phyloP scores from a whole-genome alignment of 2,113 vertebrate species.

The Podarcis muralis region DNA sequence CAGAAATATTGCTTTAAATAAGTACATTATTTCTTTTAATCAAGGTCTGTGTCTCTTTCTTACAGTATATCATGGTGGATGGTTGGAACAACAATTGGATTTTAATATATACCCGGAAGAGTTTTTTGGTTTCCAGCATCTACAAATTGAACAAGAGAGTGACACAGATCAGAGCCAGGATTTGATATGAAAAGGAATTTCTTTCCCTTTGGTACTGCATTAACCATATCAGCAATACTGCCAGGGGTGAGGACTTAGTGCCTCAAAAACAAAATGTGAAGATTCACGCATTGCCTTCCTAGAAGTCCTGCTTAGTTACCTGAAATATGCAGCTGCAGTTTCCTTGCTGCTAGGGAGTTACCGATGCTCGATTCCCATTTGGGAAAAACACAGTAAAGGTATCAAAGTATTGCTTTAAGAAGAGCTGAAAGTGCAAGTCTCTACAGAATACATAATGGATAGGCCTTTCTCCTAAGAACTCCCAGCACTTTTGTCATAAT shows the following conservation, averaged over 20 bases:
- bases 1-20: too few species aligned
- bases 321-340: background rate
- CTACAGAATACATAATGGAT: slow-evolving; percentile 1
- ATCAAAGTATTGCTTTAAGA: slow-evolving; percentile 10
- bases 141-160: too few species aligned
- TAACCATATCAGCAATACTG: background rate
- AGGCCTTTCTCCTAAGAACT: background rate
- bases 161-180: background rate
- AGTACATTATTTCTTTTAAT: background rate
- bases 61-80: background rate
- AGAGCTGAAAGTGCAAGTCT: background rate
- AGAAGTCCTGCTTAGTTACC: background rate
- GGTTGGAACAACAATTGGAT: background rate
- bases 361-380: slow-evolving; percentile 31
- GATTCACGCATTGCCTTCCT: background rate
- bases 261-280: background rate
- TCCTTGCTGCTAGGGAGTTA: slow-evolving; percentile 38
- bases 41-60: background rate
- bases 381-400: slow-evolving; percentile 41
- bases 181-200: background rate
- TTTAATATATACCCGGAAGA: background rate
- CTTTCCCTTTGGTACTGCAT: background rate
- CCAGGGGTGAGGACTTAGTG: background rate
- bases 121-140: too few species aligned
- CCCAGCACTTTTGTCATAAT: slow-evolving; percentile 30